A percentile compares a stretch with the other conserved stretches of the same genome.
These are phyloP conservation scores for Netelia virgata DNA, from an alignment of 2,888 invertebrate genomes.

Conservation along the genomic window DNA sequence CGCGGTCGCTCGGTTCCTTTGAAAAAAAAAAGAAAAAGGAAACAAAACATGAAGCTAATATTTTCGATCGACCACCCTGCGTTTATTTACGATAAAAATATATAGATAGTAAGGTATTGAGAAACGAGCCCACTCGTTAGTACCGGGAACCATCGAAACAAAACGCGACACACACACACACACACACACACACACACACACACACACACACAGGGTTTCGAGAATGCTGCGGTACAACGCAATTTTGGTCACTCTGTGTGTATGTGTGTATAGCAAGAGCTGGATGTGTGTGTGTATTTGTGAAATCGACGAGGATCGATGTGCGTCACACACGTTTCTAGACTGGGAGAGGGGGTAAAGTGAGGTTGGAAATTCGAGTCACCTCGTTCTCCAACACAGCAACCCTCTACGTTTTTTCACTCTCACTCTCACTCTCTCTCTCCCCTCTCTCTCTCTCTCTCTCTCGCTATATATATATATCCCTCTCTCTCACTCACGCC, in stretches of 20 bases:
- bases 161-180: neutral
- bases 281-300: neutral
- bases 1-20: no score
- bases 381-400: conserved; percentile 1
- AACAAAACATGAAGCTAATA: neutral
- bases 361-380: conserved; percentile 19
- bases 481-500: neutral
- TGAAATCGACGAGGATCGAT: conserved; percentile 3
- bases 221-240: conserved; percentile 1
- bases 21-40: no score
- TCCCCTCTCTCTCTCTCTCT: conserved; percentile 1
- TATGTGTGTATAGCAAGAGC: neutral
- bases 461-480: no score
- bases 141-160: neutral
- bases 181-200: neutral
- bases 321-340: conserved; percentile 21
- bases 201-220: neutral
- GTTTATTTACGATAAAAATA: neutral
- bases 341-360: neutral
- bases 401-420: neutral
- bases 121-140: conserved; percentile 1
- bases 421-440: conserved; percentile 5
- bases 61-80: neutral
- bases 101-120: neutral
- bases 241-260: conserved; percentile 19